Conservation (phyloP, 2,888 invertebrate genomes). For the Pristionchus entomophagus region DNA sequence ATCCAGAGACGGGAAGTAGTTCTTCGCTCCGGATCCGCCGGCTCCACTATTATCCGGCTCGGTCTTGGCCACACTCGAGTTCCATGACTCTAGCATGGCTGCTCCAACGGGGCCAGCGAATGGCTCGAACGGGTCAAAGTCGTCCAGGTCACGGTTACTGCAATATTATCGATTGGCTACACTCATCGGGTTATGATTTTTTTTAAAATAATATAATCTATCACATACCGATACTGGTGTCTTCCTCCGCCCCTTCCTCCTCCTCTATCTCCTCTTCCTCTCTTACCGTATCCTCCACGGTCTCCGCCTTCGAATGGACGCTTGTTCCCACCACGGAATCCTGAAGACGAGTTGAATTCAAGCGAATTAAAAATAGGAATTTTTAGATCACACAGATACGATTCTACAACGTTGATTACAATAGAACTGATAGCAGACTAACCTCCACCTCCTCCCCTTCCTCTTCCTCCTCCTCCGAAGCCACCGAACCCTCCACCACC, state of each 20-base stretch:
- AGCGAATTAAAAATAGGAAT: neutral
- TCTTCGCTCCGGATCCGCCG: neutral
- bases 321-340: constrained; percentile 43
- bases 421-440: neutral
- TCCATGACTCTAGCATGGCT: constrained; percentile 8
- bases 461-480: constrained; percentile 32
- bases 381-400: neutral
- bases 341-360: neutral
- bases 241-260: constrained; percentile 50
- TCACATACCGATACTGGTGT: constrained; percentile 24
- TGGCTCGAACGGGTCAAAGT: constrained; percentile 67
- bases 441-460: constrained; percentile 54
- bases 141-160: constrained; percentile 44
- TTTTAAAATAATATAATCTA: too few species aligned
- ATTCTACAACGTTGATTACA: neutral
- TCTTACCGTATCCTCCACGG: constrained; percentile 36
- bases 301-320: constrained; percentile 39
- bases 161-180: neutral
- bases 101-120: constrained; percentile 55
- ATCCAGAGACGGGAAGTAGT: constrained; percentile 43
- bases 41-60: neutral
- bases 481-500: constrained; percentile 38
- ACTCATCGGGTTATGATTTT: neutral
- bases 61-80: neutral
- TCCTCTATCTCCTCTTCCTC: constrained; percentile 50